These are phyloP conservation scores for Amiota mariae DNA, from an alignment of 2,888 invertebrate species.

Conservation along the genomic window DNA sequence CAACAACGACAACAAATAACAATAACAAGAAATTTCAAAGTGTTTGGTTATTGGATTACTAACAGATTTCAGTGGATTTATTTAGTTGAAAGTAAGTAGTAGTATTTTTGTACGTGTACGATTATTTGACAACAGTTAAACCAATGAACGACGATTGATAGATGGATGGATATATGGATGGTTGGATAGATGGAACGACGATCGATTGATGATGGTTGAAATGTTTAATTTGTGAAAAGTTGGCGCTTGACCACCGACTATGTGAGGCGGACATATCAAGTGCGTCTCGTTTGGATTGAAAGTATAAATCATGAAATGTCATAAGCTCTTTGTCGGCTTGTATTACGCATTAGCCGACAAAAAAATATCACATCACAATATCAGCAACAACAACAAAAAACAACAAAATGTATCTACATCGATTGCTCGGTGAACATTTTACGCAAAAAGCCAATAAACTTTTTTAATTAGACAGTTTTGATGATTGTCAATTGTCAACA, in stretches of 20 bases:
- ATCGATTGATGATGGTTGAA: slow-evolving; percentile 4
- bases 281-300: slow-evolving; percentile 11
- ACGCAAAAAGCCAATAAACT: slow-evolving; percentile 28
- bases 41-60: slow-evolving; percentile 14
- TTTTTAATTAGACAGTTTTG: slow-evolving; percentile 66
- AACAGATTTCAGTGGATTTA: slow-evolving; percentile 10
- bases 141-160: background rate
- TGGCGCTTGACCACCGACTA: slow-evolving; percentile 25
- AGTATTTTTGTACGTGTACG: no score
- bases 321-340: slow-evolving; percentile 65
- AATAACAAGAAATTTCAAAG: slow-evolving; percentile 6
- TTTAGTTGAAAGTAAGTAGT: background rate
- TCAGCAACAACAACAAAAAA: background rate
- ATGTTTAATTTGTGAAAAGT: slow-evolving; percentile 7
- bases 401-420: slow-evolving; percentile 2
- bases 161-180: background rate
- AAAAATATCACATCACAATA: background rate
- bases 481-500: slow-evolving; percentile 64
- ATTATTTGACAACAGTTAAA: no score
- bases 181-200: background rate
- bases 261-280: slow-evolving; percentile 15
- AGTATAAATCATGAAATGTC: slow-evolving; percentile 51
- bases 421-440: slow-evolving; percentile 12
- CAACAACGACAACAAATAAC: background rate
- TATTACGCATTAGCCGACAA: slow-evolving; percentile 37